phyloP scores from a whole-genome alignment of 2,888 invertebrate species.

The Drosophila tanythrix region DNA sequence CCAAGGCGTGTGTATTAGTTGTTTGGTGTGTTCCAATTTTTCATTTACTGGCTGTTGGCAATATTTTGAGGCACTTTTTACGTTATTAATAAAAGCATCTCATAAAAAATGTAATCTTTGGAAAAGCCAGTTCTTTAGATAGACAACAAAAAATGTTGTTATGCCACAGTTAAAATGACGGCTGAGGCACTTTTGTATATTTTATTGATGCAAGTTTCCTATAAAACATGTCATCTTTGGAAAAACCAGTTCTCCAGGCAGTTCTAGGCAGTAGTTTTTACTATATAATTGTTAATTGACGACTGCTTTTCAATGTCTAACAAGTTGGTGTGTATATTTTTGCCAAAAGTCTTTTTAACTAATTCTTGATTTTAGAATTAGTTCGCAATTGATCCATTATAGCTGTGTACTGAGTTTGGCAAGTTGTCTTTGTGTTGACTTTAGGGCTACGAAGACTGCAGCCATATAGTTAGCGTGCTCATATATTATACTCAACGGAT shows the following conservation, averaged over 20 bases:
- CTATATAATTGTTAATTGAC: neutral
- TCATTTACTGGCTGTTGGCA: slow-evolving; percentile 2
- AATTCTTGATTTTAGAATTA: neutral
- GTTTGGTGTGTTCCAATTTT: neutral
- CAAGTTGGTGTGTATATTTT: neutral
- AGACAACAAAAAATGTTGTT: neutral
- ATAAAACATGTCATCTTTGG: neutral
- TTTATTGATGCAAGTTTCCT: neutral
- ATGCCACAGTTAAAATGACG: neutral
- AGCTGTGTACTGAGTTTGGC: neutral
- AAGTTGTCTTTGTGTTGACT: neutral
- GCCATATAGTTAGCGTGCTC: no score
- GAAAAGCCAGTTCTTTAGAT: neutral
- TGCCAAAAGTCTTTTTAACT: neutral
- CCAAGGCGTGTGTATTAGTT: slow-evolving; percentile 15
- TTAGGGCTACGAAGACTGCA: neutral
- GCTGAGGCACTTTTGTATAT: neutral
- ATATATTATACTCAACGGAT: neutral
- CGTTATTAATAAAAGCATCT: neutral
- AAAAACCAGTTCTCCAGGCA: neutral
- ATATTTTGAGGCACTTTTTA: neutral
- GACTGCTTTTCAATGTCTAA: no score
- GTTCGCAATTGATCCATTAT: neutral
- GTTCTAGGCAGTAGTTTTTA: neutral
- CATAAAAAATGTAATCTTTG: neutral